phyloP scores from a whole-genome alignment of 2,113 vertebrate species.

The Osmerus mordax region DNA sequence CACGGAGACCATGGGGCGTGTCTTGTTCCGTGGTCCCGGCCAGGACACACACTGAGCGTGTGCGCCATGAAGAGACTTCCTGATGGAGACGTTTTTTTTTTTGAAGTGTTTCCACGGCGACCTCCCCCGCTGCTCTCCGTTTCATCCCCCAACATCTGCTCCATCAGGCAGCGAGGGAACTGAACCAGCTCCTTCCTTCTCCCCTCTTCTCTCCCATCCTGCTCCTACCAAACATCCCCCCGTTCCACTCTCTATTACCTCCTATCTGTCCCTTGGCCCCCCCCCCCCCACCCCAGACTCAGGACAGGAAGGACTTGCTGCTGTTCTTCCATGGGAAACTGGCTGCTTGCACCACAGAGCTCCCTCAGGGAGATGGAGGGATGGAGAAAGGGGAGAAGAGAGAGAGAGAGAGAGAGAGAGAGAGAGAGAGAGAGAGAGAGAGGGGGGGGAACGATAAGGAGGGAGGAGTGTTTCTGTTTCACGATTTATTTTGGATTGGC shows the following conservation, averaged over 20 bases:
- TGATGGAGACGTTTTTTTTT: background rate
- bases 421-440: background rate
- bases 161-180: no score
- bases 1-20: slow-evolving; percentile 22
- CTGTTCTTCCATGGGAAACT: background rate
- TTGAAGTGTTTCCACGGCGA: no score
- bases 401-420: background rate
- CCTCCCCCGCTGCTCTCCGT: no score
- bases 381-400: background rate
- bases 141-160: no score
- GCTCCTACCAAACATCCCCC: background rate
- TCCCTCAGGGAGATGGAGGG: background rate
- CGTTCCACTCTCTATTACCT: background rate
- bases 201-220: no score
- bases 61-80: slow-evolving; percentile 20
- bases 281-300: no score
- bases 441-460: background rate
- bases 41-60: slow-evolving; percentile 41
- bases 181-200: no score
- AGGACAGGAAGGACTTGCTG: background rate
- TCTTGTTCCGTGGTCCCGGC: slow-evolving; percentile 35
- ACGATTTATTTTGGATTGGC: no score
- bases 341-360: background rate
- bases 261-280: no score
- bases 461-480: background rate